Conservation (phyloP, 2,888 invertebrate genomes). For the Galeruca laticollis region DNA sequence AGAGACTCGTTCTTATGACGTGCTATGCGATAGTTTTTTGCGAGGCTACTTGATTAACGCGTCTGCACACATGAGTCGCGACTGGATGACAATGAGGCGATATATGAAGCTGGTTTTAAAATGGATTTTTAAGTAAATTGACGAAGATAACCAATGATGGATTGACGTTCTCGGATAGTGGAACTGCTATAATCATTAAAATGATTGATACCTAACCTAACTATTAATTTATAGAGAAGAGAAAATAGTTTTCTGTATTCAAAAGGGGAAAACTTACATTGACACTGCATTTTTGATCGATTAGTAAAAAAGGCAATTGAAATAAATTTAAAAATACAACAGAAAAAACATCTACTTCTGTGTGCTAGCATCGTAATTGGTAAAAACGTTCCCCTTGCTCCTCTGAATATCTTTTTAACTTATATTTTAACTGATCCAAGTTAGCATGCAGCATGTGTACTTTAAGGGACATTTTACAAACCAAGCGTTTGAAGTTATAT, state of each 20-base stretch:
- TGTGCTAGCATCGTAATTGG: no score
- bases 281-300: background rate
- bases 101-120: slow-evolving; percentile 22
- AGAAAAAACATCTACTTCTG: no score
- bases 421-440: no score
- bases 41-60: slow-evolving; percentile 48
- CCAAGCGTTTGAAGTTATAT: no score
- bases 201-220: slow-evolving; percentile 8
- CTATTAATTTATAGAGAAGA: slow-evolving; percentile 14
- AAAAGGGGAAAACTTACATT: background rate
- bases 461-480: no score
- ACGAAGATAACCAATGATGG: slow-evolving; percentile 18
- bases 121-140: slow-evolving; percentile 36
- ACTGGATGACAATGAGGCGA: slow-evolving; percentile 36
- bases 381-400: no score
- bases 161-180: slow-evolving; percentile 21
- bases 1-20: slow-evolving; percentile 48
- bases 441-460: no score
- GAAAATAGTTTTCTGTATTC: slow-evolving; percentile 11
- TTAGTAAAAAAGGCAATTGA: background rate
- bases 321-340: no score
- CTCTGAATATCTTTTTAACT: no score
- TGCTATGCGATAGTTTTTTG: slow-evolving; percentile 46
- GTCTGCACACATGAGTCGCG: slow-evolving; percentile 48
- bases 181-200: slow-evolving; percentile 18